Percentiles rank a stretch among this genome's conserved stretches.
These are phyloP conservation scores for Halcyon senegalensis DNA, from an alignment of 2,113 vertebrate species.

Conservation along the genomic window DNA sequence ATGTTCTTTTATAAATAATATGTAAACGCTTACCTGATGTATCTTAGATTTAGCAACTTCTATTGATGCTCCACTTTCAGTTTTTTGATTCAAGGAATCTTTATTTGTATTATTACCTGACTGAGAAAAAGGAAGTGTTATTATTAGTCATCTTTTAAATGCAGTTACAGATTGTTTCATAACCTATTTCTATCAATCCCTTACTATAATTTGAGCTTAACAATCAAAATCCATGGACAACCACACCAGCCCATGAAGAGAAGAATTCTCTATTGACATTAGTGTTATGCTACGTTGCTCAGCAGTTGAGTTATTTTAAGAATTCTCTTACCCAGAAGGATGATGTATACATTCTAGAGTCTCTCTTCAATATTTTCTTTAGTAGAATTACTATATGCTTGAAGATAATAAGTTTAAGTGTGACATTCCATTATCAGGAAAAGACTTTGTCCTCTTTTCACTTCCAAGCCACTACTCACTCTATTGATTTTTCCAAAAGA, in stretches of 20 bases:
- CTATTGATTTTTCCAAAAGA: neutral
- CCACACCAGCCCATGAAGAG: neutral
- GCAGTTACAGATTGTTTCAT: neutral
- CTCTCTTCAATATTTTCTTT: neutral
- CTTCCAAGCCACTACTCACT: neutral
- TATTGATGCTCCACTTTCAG: slow-evolving; percentile 86
- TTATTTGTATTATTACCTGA: slow-evolving; percentile 82
- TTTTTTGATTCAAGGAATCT: slow-evolving; percentile 84
- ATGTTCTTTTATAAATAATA: neutral
- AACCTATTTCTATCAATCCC: neutral
- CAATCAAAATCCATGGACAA: neutral
- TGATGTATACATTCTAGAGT: neutral
- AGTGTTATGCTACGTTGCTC: neutral
- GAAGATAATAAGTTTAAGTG: neutral
- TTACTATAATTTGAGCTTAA: neutral
- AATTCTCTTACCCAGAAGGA: neutral
- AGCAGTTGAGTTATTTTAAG: neutral
- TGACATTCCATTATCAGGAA: neutral
- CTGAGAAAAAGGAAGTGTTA: slow-evolving; percentile 64
- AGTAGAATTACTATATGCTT: neutral
- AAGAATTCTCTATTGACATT: neutral
- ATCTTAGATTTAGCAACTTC: slow-evolving; percentile 96
- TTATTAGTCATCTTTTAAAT: neutral
- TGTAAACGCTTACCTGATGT: slow-evolving; percentile 84
- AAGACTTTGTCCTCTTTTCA: neutral